Evolutionary conservation across 2,888 invertebrate species (phyloP).

Genomic region (Cylindroiulus punctatus): DNA sequence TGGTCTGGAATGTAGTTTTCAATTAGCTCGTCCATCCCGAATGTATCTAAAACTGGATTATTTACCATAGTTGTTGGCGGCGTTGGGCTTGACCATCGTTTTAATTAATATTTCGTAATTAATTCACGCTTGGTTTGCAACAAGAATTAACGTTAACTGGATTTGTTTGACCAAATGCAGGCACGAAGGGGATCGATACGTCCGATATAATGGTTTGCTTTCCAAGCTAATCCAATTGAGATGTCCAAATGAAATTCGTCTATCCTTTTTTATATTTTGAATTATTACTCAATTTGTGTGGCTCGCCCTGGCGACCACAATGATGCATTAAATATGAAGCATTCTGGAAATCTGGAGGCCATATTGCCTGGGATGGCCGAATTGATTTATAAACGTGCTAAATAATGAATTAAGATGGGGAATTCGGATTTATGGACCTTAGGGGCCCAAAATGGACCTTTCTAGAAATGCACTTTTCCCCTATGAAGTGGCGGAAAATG

Average conservation of each 20-base stretch:
- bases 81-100: neutral
- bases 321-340: conserved; percentile 20
- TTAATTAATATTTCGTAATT: neutral
- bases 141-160: neutral
- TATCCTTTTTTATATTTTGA: neutral
- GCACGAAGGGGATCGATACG: neutral
- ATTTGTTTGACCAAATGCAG: neutral
- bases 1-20: too few species aligned
- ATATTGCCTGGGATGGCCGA: neutral
- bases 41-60: too few species aligned
- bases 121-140: too few species aligned
- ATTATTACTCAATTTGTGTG: conserved; percentile 28
- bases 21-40: too few species aligned
- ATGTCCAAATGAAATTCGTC: neutral
- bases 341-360: conserved; percentile 10
- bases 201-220: neutral
- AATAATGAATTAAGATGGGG: conserved; percentile 1
- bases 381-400: conserved; percentile 37
- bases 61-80: neutral
- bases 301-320: neutral
- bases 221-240: neutral
- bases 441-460: neutral
- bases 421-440: conserved; percentile 17
- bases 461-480: neutral
- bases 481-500: neutral